A percentile compares a stretch with the other conserved stretches of the same genome.
Evolutionary conservation across 2,113 vertebrate species (phyloP).

Genomic region (Fregetta grallaria): DNA sequence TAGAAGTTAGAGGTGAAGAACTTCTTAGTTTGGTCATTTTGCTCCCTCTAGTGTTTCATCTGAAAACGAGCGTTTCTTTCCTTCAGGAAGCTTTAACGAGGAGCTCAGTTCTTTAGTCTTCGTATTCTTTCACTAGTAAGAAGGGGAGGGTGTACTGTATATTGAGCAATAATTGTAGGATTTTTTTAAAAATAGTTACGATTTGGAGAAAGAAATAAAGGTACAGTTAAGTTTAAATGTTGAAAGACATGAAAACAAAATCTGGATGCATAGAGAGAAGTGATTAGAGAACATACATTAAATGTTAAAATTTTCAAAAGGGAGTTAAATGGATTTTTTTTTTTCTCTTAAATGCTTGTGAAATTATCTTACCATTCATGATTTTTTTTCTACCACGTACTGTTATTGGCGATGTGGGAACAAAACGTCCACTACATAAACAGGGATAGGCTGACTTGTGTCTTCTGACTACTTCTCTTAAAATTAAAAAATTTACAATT

Average conservation of each 20-base stretch:
- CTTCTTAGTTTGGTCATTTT: background rate
- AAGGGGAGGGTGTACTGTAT: background rate
- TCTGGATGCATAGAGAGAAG: background rate
- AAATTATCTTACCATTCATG: background rate
- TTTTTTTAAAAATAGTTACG: fast-evolving
- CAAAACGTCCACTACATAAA: fast-evolving
- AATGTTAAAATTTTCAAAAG: background rate
- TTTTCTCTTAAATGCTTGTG: background rate
- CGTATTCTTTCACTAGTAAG: background rate
- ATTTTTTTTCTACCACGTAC: background rate
- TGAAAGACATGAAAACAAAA: background rate
- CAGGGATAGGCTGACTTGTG: background rate
- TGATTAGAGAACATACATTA: background rate
- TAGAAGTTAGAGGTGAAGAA: too few relatives aligned
- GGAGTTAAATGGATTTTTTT: background rate
- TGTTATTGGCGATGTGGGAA: background rate
- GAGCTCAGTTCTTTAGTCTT: background rate
- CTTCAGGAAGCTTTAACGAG: background rate
- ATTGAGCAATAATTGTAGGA: background rate
- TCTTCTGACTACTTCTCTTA: background rate
- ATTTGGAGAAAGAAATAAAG: background rate
- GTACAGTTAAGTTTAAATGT: background rate
- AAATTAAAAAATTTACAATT: background rate
- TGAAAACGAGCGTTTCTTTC: background rate
- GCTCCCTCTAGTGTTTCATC: background rate